These are phyloP conservation scores for Oceanites oceanicus DNA, from an alignment of 2,113 vertebrate species.

Conservation along the genomic window DNA sequence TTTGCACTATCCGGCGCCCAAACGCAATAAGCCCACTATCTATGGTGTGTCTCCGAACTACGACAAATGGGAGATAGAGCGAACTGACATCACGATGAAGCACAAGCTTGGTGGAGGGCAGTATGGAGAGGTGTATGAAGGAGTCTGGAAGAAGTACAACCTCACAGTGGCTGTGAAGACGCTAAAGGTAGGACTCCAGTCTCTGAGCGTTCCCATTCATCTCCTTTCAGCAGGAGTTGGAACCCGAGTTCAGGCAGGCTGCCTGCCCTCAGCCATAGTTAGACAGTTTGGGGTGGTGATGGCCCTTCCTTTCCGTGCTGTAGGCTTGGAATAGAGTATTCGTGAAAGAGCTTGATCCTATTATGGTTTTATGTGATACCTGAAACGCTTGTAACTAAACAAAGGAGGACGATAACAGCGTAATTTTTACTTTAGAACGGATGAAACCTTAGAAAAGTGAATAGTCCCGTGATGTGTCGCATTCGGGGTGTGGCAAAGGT, in stretches of 20 bases:
- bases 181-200: slow-evolving; percentile 80
- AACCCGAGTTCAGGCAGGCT: not conserved
- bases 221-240: not conserved
- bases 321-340: not conserved
- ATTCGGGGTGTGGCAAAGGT: not conserved
- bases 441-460: not conserved
- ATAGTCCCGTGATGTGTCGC: rapidly evolving
- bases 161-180: slow-evolving; percentile 97
- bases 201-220: rapidly evolving
- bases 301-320: not conserved
- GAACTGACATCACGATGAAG: slow-evolving; percentile 99
- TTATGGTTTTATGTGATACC: not conserved
- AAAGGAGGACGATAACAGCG: not conserved
- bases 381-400: not conserved
- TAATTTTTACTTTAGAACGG: not conserved
- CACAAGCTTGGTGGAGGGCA: slow-evolving; percentile 97
- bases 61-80: slow-evolving; percentile 98
- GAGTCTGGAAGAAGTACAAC: slow-evolving; percentile 98
- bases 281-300: rapidly evolving
- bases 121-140: slow-evolving; percentile 98
- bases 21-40: slow-evolving; percentile 97
- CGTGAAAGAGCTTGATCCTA: not conserved
- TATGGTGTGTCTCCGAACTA: slow-evolving; percentile 98
- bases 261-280: not conserved
- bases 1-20: slow-evolving; percentile 95